phyloP scores from a whole-genome alignment of 2,888 invertebrate species.

The Cryptocephalus primarius region DNA sequence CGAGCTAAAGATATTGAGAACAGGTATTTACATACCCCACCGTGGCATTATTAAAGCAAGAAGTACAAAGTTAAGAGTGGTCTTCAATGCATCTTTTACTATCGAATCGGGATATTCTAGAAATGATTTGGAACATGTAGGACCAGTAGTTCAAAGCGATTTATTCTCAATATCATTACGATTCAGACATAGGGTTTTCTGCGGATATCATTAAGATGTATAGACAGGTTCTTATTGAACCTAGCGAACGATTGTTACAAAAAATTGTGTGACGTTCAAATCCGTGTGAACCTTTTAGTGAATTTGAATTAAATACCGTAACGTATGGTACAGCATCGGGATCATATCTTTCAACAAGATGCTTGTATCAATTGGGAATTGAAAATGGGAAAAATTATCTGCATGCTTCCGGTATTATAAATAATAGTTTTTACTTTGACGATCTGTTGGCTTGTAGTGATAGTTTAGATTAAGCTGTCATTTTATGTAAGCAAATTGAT shows the following conservation, averaged over 20 bases:
- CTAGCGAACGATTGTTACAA: constrained; percentile 2
- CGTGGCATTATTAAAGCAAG: not conserved
- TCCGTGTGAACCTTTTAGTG: not conserved
- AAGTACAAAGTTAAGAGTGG: not conserved
- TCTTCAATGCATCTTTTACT: not conserved
- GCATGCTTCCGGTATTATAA: constrained; percentile 4
- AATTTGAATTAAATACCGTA: not conserved
- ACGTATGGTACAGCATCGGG: constrained; percentile 9
- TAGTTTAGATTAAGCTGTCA: constrained; percentile 1
- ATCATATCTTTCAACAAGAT: constrained; percentile 8
- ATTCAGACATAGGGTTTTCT: not conserved
- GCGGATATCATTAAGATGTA: constrained; percentile 6
- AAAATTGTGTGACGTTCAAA: constrained; percentile 2
- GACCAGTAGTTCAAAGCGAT: not conserved
- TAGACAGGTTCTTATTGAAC: constrained; percentile 1
- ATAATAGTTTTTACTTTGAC: constrained; percentile 13
- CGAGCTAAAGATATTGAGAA: not conserved
- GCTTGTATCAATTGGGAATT: constrained; percentile 6
- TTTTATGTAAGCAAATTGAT: not conserved
- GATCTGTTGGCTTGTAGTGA: constrained; percentile 9
- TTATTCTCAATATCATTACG: not conserved
- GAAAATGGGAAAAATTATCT: constrained; percentile 3
- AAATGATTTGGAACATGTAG: not conserved
- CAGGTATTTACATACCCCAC: not conserved
- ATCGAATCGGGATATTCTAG: not conserved